phyloP scores from a whole-genome alignment of 1,140 invertebrate species.

The Lithobius niger region DNA sequence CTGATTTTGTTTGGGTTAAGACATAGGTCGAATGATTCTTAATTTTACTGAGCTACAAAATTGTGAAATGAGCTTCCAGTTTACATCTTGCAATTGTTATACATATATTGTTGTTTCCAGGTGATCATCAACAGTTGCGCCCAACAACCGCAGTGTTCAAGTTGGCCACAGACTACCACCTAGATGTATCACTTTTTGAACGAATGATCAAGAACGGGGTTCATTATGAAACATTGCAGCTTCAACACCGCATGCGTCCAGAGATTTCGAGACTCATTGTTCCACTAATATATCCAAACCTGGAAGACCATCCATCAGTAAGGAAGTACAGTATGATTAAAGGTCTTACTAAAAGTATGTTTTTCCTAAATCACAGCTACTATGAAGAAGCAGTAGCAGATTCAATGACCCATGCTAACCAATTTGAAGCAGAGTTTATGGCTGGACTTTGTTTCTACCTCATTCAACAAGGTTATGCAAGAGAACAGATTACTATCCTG shows the following conservation, averaged over 20 bases:
- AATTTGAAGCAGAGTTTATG: too few species aligned
- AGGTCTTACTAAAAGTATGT: conserved; percentile 41
- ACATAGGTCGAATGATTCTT: too few species aligned
- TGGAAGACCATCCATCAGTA: conserved; percentile 42
- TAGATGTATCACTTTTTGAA: conserved; percentile 60
- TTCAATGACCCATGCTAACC: neutral
- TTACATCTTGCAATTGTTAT: too few species aligned
- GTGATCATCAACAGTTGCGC: conserved; percentile 43
- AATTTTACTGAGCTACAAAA: too few species aligned
- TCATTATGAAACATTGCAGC: conserved; percentile 27
- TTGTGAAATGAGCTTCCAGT: too few species aligned
- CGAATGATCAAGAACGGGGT: conserved; percentile 47
- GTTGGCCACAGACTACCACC: conserved; percentile 41
- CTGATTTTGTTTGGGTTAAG: too few species aligned
- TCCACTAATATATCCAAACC: conserved; percentile 43
- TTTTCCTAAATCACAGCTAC: conserved; percentile 42
- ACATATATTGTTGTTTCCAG: conserved; percentile 5
- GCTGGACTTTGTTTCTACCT: too few species aligned
- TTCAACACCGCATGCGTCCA: too few species aligned
- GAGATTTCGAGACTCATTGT: conserved; percentile 45
- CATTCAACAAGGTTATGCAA: too few species aligned
- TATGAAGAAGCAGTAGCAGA: neutral
- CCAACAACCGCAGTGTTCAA: conserved; percentile 46
- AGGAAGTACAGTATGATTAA: conserved; percentile 34
- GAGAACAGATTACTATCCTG: too few species aligned